phyloP scores from a whole-genome alignment of 92 coral and sea anemone genomes.

The Pocillopora meandrina region DNA sequence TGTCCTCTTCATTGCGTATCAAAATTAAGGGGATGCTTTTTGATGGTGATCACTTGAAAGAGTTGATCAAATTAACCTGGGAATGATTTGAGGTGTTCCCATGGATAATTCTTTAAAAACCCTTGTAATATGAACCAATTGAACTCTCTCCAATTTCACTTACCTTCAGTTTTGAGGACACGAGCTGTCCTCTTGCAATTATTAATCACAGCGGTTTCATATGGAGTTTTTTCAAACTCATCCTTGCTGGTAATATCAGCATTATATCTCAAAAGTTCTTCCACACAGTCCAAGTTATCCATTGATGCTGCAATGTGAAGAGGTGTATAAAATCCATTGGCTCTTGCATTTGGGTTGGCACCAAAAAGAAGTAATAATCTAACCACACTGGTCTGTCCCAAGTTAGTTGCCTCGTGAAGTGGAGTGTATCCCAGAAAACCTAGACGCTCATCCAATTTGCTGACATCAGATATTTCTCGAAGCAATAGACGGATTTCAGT shows the following conservation, averaged over 20 bases:
- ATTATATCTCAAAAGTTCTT: constrained; percentile 72
- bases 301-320: constrained; percentile 94
- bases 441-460: constrained; percentile 76
- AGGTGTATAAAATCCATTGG: constrained; percentile 94
- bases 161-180: constrained; percentile 90
- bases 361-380: constrained; percentile 83
- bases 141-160: constrained; percentile 8
- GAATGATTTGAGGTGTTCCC: no score
- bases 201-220: constrained; percentile 84
- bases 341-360: constrained; percentile 87
- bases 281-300: constrained; percentile 82
- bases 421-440: constrained; percentile 98
- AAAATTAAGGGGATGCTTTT: no score
- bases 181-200: constrained; percentile 74
- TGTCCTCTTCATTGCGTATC: no score
- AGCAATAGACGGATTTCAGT: constrained; percentile 64
- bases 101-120: no score
- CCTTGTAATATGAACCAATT: background rate
- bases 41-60: no score
- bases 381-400: constrained; percentile 75
- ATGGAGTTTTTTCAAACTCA: constrained; percentile 92
- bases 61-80: no score
- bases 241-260: constrained; percentile 81
- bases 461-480: constrained; percentile 51
- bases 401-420: constrained; percentile 80